Evolutionary conservation across 2,797 vertebrate genomes (phyloP), one percentile per base, ranked within the genome.

Genomic region (Megaceryle alcyon): DNA sequence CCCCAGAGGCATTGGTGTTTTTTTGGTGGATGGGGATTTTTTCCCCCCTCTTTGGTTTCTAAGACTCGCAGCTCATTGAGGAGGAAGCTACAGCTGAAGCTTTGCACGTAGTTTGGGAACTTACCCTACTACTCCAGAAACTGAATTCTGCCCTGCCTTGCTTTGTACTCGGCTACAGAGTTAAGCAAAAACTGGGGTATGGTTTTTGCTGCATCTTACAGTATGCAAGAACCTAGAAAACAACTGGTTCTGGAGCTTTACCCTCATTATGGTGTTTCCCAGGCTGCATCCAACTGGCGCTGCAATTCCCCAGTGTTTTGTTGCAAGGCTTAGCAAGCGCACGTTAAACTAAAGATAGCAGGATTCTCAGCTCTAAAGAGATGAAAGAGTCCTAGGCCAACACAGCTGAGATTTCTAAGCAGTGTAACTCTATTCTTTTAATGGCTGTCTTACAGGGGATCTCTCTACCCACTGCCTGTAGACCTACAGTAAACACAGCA

Each of bases 401-500:
- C 20, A n/a, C 1, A 85, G 56, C 43, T 0, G 1, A 82, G 65
- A 49, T 53, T 79, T 73, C 78, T 69, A 94, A 81, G 39, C 31
- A 56, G 53, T 29, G n/a, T 60, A 75, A 88, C 87, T 69, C 56
- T 43, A 81, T 4, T 85, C 87, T 81, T 90, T 78, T 80, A 76
- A 53, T 16, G 33, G 60, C 33, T 80, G 12, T 48, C 33, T 77
- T 60, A 29, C 54, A 49, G 63, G 14, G 15, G 28, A 9, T 44
- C 23, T 72, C 68, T 77, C 57, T 71, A 25, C 43, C 48, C 16
- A 8, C 26, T n/a, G 41, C 44, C 39, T 51, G 20, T 12, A 6
- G 1, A n/a, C 12, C 41, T 71, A 6, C 56, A 73, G 60, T 69
- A 66, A 84, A 44, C 25, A 25, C 1, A 63, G 44, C 19, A n/a